Evolutionary conservation across 2,797 vertebrate species (phyloP).

Genomic region (Sarcophilus harrisii): DNA sequence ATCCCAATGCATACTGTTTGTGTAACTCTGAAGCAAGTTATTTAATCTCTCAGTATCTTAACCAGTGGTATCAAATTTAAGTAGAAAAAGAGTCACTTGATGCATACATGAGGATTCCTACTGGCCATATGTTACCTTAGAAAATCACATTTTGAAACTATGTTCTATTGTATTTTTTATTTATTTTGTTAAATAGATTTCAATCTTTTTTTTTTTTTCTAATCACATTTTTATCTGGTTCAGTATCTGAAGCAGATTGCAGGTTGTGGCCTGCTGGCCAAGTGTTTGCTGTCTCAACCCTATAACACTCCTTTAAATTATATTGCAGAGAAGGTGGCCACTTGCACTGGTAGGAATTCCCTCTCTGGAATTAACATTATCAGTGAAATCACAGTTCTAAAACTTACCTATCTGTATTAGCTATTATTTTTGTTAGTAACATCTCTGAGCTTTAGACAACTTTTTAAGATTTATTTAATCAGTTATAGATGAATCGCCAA

Average conservation of each 20-base stretch:
- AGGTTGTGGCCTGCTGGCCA: not conserved
- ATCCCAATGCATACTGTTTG: not conserved
- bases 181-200: not conserved
- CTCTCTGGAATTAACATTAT: too few relatives aligned
- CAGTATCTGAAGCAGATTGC: not conserved
- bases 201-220: not conserved
- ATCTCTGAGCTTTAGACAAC: too few relatives aligned
- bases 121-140: not conserved
- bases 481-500: not conserved
- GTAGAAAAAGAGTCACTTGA: not conserved
- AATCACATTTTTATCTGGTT: not conserved
- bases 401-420: too few relatives aligned
- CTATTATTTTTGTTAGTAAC: too few relatives aligned
- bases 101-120: not conserved
- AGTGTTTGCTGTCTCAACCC: not conserved
- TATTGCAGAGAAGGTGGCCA: not conserved
- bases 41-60: not conserved
- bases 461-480: too few relatives aligned
- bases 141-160: not conserved
- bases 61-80: not conserved
- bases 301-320: not conserved
- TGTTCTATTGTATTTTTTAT: not conserved
- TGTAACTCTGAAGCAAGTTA: not conserved
- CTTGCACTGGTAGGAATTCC: not conserved
- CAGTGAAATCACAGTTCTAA: not conserved